Percentiles rank a stretch among this genome's conserved stretches.
phyloP scores from a whole-genome alignment of 2,888 invertebrate species.

The Pseudoips prasinana region DNA sequence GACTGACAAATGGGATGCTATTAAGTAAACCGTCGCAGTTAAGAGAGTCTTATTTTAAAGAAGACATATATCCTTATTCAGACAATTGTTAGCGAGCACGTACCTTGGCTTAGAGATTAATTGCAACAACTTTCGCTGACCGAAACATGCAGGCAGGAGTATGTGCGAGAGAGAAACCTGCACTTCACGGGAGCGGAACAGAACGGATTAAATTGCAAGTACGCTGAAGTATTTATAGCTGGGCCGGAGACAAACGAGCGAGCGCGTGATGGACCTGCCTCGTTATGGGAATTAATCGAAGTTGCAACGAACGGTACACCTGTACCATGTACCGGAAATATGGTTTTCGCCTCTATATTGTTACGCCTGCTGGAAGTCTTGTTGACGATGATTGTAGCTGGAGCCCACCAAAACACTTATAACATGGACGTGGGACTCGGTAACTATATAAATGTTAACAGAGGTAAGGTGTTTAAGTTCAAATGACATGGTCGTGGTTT shows the following conservation, averaged over 20 bases:
- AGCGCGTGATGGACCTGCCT: slow-evolving; percentile 78
- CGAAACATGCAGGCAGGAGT: slow-evolving; percentile 46
- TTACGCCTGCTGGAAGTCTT: slow-evolving; percentile 37
- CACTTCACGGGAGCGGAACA: slow-evolving; percentile 61
- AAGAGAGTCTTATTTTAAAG: slow-evolving; percentile 13
- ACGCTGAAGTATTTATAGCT: slow-evolving; percentile 81
- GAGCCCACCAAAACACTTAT: too few relatives aligned
- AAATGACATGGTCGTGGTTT: too few relatives aligned
- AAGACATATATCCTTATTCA: slow-evolving; percentile 48
- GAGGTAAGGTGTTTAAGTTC: too few relatives aligned
- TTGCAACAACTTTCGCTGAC: slow-evolving; percentile 64
- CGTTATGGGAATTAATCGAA: slow-evolving; percentile 82
- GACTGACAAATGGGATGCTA: too few relatives aligned
- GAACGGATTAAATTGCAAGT: slow-evolving; percentile 80
- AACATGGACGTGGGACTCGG: too few relatives aligned
- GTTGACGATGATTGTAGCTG: too few relatives aligned
- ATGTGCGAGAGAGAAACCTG: slow-evolving; percentile 51
- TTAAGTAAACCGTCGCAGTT: too few relatives aligned
- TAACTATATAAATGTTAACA: too few relatives aligned
- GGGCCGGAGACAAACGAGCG: slow-evolving; percentile 78
- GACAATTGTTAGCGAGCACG: slow-evolving; percentile 49
- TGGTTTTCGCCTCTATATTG: slow-evolving; percentile 42
- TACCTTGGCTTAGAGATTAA: slow-evolving; percentile 53
- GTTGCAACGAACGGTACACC: slow-evolving; percentile 71
- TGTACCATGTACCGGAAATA: slow-evolving; percentile 72